phyloP scores from a whole-genome alignment of 2,888 invertebrate genomes.

The Timandra comae region DNA sequence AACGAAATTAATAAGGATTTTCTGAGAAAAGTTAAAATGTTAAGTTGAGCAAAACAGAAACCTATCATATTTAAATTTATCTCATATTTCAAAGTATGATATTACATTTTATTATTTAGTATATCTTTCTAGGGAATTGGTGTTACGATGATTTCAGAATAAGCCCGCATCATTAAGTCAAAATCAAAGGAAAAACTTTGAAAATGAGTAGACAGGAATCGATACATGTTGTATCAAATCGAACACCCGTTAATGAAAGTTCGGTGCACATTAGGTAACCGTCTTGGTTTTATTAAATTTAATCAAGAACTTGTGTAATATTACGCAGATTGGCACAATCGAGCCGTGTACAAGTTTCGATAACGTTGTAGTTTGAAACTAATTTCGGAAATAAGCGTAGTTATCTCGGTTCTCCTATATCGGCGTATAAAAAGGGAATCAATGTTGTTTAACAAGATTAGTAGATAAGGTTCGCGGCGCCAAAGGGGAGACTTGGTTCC shows the following conservation, averaged over 20 bases:
- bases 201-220: constrained; percentile 26
- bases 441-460: constrained; percentile 51
- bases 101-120: too few species aligned
- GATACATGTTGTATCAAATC: constrained; percentile 60
- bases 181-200: constrained; percentile 9
- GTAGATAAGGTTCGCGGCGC: constrained; percentile 33
- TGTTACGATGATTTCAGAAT: constrained; percentile 4
- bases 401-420: constrained; percentile 60
- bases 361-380: constrained; percentile 71
- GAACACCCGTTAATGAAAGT: constrained; percentile 73
- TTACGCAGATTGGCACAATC: constrained; percentile 74
- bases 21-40: too few species aligned
- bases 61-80: too few species aligned
- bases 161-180: constrained; percentile 11
- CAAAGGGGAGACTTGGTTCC: constrained; percentile 17
- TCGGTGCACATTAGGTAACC: constrained; percentile 69
- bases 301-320: constrained; percentile 76
- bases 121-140: too few species aligned
- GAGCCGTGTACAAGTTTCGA: constrained; percentile 71
- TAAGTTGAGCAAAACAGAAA: too few species aligned
- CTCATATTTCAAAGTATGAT: too few species aligned
- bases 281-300: constrained; percentile 77
- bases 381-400: constrained; percentile 69
- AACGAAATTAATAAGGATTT: too few species aligned
- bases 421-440: constrained; percentile 65